Evolutionary conservation across 2,797 vertebrate species (phyloP).

Genomic region (Sebastes kiyomatsui): DNA sequence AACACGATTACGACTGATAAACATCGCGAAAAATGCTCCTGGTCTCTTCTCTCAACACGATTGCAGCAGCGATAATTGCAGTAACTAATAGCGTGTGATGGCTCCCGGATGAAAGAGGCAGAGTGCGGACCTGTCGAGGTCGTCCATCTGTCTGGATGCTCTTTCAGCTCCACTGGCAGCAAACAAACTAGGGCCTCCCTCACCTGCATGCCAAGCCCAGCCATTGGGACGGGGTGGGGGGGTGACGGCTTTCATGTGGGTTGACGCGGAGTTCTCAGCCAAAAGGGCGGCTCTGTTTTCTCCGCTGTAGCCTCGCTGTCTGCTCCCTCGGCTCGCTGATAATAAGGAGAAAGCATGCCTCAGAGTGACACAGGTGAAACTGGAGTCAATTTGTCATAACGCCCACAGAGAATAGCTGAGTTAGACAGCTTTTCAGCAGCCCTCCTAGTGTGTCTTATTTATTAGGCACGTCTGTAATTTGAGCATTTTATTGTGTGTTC

Average conservation of each 20-base stretch:
- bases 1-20: constrained; percentile 22
- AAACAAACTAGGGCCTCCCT: constrained; percentile 73
- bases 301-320: constrained; percentile 57
- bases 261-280: constrained; percentile 60
- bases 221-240: constrained; percentile 22
- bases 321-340: constrained; percentile 46
- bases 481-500: constrained; percentile 64
- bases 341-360: constrained; percentile 60
- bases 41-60: not conserved
- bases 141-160: constrained; percentile 67
- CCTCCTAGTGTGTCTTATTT: constrained; percentile 78
- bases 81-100: constrained; percentile 57
- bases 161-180: constrained; percentile 68
- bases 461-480: constrained; percentile 75
- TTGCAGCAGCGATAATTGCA: constrained; percentile 38
- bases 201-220: constrained; percentile 68
- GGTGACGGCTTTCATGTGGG: constrained; percentile 70
- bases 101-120: constrained; percentile 11
- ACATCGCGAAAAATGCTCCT: constrained; percentile 1
- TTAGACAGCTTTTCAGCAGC: constrained; percentile 63
- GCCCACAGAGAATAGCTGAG: constrained; percentile 56
- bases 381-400: constrained; percentile 74
- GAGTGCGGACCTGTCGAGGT: constrained; percentile 34
- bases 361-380: constrained; percentile 76
- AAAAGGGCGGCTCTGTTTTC: constrained; percentile 60